A percentile compares a stretch with the other conserved stretches of the same genome.
phyloP scores from a whole-genome alignment of 2,888 invertebrate species.

The Pediacus dermestoides region DNA sequence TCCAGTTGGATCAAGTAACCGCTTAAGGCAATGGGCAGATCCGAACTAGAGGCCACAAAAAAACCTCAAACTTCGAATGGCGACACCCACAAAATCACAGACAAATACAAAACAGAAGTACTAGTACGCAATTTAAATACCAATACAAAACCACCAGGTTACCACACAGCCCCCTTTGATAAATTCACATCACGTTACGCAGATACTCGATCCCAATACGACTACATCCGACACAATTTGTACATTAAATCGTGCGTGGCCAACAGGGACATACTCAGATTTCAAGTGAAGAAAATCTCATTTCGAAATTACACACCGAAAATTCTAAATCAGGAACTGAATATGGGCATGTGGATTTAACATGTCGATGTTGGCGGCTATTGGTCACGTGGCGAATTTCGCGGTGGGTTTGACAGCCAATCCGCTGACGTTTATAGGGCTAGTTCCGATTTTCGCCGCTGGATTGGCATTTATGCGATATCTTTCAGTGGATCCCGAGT shows the following conservation, averaged over 20 bases:
- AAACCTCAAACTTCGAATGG: slow-evolving; percentile 26
- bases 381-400: slow-evolving; percentile 47
- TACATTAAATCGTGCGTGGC: slow-evolving; percentile 56
- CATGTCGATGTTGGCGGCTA: slow-evolving; percentile 52
- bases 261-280: slow-evolving; percentile 40
- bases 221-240: slow-evolving; percentile 55
- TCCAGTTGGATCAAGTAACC: slow-evolving; percentile 15
- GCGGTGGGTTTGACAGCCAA: slow-evolving; percentile 44
- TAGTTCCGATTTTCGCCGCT: slow-evolving; percentile 77
- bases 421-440: slow-evolving; percentile 63
- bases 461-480: slow-evolving; percentile 79
- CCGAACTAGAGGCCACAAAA: slow-evolving; percentile 30
- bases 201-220: slow-evolving; percentile 33
- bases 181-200: slow-evolving; percentile 38
- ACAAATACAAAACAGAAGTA: slow-evolving; percentile 34
- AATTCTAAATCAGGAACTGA: slow-evolving; percentile 59
- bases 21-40: slow-evolving; percentile 36
- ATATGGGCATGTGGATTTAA: slow-evolving; percentile 65
- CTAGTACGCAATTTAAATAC: slow-evolving; percentile 16
- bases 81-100: slow-evolving; percentile 27
- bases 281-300: slow-evolving; percentile 55
- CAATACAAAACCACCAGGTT: slow-evolving; percentile 11
- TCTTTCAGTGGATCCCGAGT: slow-evolving; percentile 78
- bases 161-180: slow-evolving; percentile 30
- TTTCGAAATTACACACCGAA: slow-evolving; percentile 72